Conservation (phyloP, 2,888 invertebrate species). For the Bellardia pandia region DNA sequence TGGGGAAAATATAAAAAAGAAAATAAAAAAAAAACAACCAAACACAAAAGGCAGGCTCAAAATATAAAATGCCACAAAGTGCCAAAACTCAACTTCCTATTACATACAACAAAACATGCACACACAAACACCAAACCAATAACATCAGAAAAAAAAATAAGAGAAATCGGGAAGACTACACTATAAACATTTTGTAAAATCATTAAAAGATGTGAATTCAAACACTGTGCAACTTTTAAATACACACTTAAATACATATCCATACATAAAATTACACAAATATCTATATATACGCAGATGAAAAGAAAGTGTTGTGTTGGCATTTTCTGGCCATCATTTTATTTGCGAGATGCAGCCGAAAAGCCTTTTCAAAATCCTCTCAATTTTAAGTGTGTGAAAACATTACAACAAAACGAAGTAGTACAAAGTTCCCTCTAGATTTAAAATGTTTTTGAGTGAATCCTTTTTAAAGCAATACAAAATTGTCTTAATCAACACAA, state of each 20-base stretch:
- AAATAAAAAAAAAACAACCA: neutral
- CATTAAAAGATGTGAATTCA: constrained; percentile 48
- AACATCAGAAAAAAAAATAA: neutral
- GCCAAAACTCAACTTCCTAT: constrained; percentile 72
- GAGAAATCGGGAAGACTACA: neutral
- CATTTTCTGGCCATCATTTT: constrained; percentile 58
- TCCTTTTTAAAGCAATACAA: too few relatives aligned
- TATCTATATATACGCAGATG: constrained; percentile 17
- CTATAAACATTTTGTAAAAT: constrained; percentile 45
- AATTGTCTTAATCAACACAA: neutral
- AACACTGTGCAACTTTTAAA: constrained; percentile 3
- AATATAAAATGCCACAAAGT: constrained; percentile 69
- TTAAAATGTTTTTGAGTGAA: too few relatives aligned
- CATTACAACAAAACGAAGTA: too few relatives aligned
- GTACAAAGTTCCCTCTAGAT: too few relatives aligned
- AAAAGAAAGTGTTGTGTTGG: constrained; percentile 70
- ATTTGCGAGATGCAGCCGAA: neutral
- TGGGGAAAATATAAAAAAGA: neutral
- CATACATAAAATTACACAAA: neutral
- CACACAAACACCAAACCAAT: neutral
- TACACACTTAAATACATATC: constrained; percentile 4
- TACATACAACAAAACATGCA: constrained; percentile 48
- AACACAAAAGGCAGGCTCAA: constrained; percentile 22
- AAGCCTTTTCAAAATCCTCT: neutral
- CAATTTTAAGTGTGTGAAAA: too few relatives aligned